These are phyloP conservation scores for Lochmaea capreae DNA, from an alignment of 2,888 invertebrate species.

Conservation along the genomic window DNA sequence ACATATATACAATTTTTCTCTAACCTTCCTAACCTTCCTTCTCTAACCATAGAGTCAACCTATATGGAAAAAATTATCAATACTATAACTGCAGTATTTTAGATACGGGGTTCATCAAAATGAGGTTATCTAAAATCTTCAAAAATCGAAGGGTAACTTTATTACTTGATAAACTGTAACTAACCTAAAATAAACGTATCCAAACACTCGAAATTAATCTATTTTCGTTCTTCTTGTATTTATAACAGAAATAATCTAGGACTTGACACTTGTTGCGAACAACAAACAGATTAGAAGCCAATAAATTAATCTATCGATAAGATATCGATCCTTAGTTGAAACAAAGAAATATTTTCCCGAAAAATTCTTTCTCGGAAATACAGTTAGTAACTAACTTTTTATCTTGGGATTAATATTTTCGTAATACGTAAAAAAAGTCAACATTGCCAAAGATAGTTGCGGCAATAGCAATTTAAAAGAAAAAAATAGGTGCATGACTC, in stretches of 20 bases:
- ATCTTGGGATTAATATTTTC: constrained; percentile 47
- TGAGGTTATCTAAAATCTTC: no score
- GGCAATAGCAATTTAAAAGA: constrained; percentile 44
- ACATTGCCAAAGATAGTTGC: constrained; percentile 53
- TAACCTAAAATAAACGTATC: no score
- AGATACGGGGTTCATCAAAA: no score
- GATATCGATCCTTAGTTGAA: constrained; percentile 44
- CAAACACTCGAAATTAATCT: constrained; percentile 3
- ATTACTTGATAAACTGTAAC: no score
- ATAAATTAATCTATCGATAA: constrained; percentile 47
- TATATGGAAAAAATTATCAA: no score
- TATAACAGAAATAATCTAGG: constrained; percentile 45
- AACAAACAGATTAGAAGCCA: constrained; percentile 49
- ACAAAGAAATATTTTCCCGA: constrained; percentile 36
- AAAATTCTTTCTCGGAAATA: constrained; percentile 25
- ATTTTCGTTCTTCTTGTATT: constrained; percentile 37
- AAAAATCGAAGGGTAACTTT: no score
- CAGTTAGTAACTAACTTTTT: constrained; percentile 9
- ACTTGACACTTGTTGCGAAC: constrained; percentile 43
- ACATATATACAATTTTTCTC: no score
- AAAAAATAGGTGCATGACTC: constrained; percentile 17
- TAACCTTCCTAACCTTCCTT: no score
- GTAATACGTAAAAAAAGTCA: constrained; percentile 46
- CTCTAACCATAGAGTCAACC: no score
- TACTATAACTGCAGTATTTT: no score